Conservation (phyloP, 2,113 vertebrate genomes). For the Dascyllus trimaculatus region DNA sequence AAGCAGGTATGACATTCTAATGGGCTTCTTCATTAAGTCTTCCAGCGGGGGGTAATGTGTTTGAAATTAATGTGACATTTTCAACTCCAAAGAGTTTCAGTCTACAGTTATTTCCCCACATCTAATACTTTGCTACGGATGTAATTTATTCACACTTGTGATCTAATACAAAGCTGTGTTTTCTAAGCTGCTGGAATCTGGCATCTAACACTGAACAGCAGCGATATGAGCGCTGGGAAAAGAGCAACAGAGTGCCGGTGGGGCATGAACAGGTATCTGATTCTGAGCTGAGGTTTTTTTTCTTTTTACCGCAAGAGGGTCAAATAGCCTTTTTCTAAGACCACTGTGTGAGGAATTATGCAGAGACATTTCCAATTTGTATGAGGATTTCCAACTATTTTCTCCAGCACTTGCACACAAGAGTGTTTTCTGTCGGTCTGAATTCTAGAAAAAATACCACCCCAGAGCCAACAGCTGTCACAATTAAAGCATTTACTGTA, state of each 20-base stretch:
- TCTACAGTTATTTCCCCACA: constrained; percentile 74
- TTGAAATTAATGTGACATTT: constrained; percentile 92
- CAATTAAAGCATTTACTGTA: neutral
- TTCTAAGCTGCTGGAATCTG: constrained; percentile 80
- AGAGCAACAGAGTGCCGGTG: constrained; percentile 61
- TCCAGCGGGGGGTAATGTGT: constrained; percentile 86
- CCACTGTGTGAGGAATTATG: constrained; percentile 4
- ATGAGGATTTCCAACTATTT: constrained; percentile 3
- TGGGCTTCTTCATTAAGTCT: constrained; percentile 89
- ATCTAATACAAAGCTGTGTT: constrained; percentile 85
- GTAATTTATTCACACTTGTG: constrained; percentile 87
- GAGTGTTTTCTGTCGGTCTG: neutral
- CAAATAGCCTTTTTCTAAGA: constrained; percentile 23
- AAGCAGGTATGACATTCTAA: constrained; percentile 95
- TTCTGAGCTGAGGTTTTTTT: constrained; percentile 26
- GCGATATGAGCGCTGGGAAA: constrained; percentile 62
- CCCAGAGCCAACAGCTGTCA: neutral
- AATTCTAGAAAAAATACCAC: neutral
- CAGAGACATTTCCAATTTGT: neutral
- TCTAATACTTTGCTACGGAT: constrained; percentile 82
- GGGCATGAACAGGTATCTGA: constrained; percentile 50
- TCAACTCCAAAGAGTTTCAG: constrained; percentile 87
- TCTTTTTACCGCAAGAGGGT: constrained; percentile 5
- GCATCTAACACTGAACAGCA: constrained; percentile 86
- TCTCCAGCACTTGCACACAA: neutral